phyloP scores from a whole-genome alignment of 2,888 invertebrate genomes.

The Phyllotreta cruciferae region DNA sequence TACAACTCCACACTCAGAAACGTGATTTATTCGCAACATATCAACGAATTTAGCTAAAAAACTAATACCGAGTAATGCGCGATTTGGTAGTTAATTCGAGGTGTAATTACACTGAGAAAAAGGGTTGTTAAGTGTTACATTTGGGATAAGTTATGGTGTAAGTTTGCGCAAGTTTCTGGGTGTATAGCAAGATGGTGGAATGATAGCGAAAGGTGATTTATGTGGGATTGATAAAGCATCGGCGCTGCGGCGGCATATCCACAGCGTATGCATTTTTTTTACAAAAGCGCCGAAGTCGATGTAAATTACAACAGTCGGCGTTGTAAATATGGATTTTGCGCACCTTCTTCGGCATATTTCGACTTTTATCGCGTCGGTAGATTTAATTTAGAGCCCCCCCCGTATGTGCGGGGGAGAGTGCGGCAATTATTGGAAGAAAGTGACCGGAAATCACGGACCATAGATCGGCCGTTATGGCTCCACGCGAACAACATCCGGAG shows the following conservation, averaged over 20 bases:
- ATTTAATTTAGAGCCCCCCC: too few species aligned
- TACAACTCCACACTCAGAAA: constrained; percentile 30
- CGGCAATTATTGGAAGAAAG: too few species aligned
- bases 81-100: neutral
- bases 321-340: constrained; percentile 57
- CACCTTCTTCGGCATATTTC: too few species aligned
- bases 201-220: constrained; percentile 56
- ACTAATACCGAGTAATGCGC: neutral
- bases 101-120: too few species aligned
- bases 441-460: too few species aligned
- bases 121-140: neutral
- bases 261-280: constrained; percentile 7
- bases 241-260: constrained; percentile 41
- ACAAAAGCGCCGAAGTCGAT: constrained; percentile 49
- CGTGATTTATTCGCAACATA: neutral
- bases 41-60: neutral
- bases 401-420: too few species aligned
- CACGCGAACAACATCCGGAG: too few species aligned
- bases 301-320: constrained; percentile 58
- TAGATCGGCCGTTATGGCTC: too few species aligned
- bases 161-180: neutral
- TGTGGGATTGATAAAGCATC: constrained; percentile 59
- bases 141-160: neutral
- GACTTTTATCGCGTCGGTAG: too few species aligned
- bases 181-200: constrained; percentile 46